These are phyloP conservation scores for Oxyscelio sp. DNA, from an alignment of 2,888 invertebrate species.

Conservation along the genomic window DNA sequence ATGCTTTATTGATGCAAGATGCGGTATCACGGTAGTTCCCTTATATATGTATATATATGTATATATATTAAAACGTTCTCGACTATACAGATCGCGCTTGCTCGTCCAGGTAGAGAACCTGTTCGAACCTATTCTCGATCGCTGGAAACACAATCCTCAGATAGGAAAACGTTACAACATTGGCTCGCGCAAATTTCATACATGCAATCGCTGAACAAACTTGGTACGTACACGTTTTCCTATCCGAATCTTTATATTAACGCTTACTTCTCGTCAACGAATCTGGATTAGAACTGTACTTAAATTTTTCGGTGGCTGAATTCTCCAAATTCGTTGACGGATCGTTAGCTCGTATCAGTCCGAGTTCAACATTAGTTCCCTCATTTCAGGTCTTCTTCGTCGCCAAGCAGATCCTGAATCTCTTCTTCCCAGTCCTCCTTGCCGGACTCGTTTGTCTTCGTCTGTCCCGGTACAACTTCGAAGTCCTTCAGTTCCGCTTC, in stretches of 20 bases:
- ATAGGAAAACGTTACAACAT: not conserved
- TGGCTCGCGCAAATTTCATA: not conserved
- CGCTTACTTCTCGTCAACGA: not conserved
- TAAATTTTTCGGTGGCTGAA: not conserved
- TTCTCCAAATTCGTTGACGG: slow-evolving; percentile 12
- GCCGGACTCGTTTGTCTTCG: slow-evolving; percentile 74
- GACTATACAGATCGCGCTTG: slow-evolving; percentile 2
- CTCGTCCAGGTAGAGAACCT: too few relatives aligned
- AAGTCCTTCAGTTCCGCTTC: slow-evolving; percentile 98
- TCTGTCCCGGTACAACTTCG: slow-evolving; percentile 93
- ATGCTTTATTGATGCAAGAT: slow-evolving; percentile 21
- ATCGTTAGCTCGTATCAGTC: slow-evolving; percentile 1
- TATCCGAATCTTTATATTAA: not conserved
- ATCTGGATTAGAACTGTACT: slow-evolving; percentile 11
- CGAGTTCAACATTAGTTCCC: slow-evolving; percentile 56
- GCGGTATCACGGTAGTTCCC: slow-evolving; percentile 21
- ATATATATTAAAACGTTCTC: slow-evolving; percentile 26
- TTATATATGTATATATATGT: slow-evolving; percentile 2
- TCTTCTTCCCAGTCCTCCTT: slow-evolving; percentile 92
- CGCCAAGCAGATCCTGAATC: slow-evolving; percentile 92
- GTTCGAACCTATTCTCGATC: not conserved
- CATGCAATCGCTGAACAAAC: slow-evolving; percentile 12
- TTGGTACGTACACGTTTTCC: not conserved
- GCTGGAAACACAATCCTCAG: not conserved
- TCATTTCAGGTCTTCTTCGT: slow-evolving; percentile 91